Percentiles rank a stretch among this genome's conserved stretches.
phyloP scores from a whole-genome alignment of 2,113 vertebrate genomes.

The Hyperopisus bebe region DNA sequence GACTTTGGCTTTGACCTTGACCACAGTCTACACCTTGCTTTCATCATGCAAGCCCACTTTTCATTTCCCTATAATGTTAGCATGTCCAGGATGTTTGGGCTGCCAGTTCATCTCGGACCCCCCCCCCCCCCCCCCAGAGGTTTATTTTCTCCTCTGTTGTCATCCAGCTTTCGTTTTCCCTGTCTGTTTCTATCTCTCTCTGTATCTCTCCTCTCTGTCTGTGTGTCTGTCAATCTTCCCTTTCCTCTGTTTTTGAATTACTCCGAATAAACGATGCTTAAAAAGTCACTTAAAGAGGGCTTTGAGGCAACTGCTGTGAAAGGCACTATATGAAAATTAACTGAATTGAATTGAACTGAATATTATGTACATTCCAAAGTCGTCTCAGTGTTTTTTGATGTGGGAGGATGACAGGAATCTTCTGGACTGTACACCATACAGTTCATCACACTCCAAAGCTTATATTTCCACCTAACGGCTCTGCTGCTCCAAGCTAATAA shows the following conservation, averaged over 20 bases:
- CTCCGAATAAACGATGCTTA: neutral
- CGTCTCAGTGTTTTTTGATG: neutral
- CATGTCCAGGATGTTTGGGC: neutral
- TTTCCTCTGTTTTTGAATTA: neutral
- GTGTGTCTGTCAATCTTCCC: neutral
- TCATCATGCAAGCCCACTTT: neutral
- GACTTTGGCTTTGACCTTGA: neutral
- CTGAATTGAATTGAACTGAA: neutral
- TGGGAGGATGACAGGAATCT: neutral
- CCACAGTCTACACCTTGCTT: neutral
- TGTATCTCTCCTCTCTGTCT: too few species aligned
- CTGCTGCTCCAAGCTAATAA: neutral
- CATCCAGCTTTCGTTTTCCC: neutral
- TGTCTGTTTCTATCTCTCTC: too few species aligned
- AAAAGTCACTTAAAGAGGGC: too few species aligned
- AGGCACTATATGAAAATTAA: neutral
- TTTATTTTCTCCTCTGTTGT: neutral
- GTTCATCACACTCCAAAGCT: neutral
- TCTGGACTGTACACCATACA: neutral
- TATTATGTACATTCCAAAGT: neutral
- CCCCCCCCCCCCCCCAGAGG: neutral
- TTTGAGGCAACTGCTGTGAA: neutral
- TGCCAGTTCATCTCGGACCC: neutral
- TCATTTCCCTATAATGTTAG: neutral
- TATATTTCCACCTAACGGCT: constrained; percentile 5